Evolutionary conservation across 35 echinoderm and acorn worm genomes (phyloP).

Genomic region (Anneissia japonica): DNA sequence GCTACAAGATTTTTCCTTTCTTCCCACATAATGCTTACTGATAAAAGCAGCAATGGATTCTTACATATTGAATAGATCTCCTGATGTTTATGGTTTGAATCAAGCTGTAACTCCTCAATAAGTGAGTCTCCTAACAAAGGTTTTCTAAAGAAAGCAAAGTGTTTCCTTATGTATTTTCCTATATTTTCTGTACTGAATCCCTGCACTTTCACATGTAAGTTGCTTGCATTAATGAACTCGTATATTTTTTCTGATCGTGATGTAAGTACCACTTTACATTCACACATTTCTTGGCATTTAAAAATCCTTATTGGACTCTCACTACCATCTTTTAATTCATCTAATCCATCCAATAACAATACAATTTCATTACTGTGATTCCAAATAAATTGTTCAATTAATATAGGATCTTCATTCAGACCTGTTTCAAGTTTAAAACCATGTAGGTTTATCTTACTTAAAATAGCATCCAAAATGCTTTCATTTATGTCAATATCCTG

Average conservation of each 20-base stretch:
- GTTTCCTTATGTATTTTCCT: not conserved
- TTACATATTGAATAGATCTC: too few species aligned
- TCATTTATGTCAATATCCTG: not conserved
- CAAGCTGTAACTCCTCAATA: too few species aligned
- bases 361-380: not conserved
- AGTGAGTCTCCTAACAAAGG: too few species aligned
- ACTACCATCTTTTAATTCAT: not conserved
- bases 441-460: not conserved
- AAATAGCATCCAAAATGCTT: not conserved
- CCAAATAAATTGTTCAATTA: not conserved
- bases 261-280: not conserved
- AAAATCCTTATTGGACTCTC: not conserved
- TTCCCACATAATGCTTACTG: too few species aligned
- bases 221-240: not conserved
- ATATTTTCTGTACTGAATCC: not conserved
- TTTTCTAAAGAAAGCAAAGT: too few species aligned
- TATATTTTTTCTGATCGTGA: not conserved
- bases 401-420: not conserved
- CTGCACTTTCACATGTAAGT: not conserved
- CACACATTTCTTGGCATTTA: not conserved
- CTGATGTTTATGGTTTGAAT: too few species aligned
- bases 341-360: not conserved
- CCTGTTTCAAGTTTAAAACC: too few species aligned
- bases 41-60: too few species aligned
- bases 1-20: too few species aligned